Base-by-base conservation (phyloP, 2,113 vertebrate genomes). In the Cochlearius cochlearius region DNA sequence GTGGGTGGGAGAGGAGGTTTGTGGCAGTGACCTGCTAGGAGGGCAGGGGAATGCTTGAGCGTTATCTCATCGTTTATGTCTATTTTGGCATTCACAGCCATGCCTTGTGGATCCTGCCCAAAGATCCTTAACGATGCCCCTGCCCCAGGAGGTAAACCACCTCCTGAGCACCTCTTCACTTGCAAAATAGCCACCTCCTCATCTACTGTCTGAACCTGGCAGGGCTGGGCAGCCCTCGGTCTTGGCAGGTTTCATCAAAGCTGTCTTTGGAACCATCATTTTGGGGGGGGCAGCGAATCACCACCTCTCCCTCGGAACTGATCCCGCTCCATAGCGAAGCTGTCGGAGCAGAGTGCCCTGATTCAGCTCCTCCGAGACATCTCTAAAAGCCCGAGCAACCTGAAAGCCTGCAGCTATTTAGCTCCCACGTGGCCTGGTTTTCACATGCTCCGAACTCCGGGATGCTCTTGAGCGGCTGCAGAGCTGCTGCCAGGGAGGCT, bases 391-490 rank as follows among this genome's bases (percentile, higher is more conserved):
- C 80, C 0, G 1, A 91, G 84, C 84, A 85, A 88, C 74, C 81
- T 88, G 92, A n/a, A 63, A 96, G 81, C 96, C 96, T 90, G 96
- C 39, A 93, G 96, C 93, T 94, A 18, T 91, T 60, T 36, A 29
- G 81, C 43, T 97, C 96, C 87, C 93, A 6, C 7, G 3, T 23
- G 81, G 69, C 80, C 85, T 75, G 77, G 34, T 82, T 95, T 68
- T 78, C 84, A 52, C 87, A 75, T 85, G 73, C 93, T 96, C 39
- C 73, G 34, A 53, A 36, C 58, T 90, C 91, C 94, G 41, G 0
- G 1, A 47, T 36, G 91, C 91, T 88, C 39, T 17, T n/a, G 29
- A 96, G 53, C 94, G 92, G 91, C 95, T 95, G 92, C 75, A 86
- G 29, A 92, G 72, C 72, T 55, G 81, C 89, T 94, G 92, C 87